Conservation (phyloP, 35 echinoderm and acorn worm genomes). For the Stichopus chloronotus region DNA sequence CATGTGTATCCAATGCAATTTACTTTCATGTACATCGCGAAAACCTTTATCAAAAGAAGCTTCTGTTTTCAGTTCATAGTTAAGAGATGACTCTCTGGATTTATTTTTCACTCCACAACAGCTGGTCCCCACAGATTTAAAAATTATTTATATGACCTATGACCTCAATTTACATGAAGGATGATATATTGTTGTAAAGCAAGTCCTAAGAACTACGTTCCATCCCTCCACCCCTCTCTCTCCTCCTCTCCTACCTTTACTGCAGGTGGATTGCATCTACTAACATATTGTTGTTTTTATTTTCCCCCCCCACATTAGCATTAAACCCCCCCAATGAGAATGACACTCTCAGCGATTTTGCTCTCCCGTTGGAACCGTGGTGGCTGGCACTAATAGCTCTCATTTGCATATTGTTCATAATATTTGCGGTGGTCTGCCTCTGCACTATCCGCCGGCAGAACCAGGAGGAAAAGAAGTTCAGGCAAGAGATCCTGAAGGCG, state of each 20-base stretch:
- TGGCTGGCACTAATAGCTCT: conserved; percentile 62
- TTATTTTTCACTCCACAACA: too few species aligned
- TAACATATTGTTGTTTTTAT: neutral
- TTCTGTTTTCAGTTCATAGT: too few species aligned
- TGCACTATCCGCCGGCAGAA: conserved; percentile 55
- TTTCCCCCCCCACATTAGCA: neutral
- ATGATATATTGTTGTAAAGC: too few species aligned
- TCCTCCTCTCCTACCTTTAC: neutral
- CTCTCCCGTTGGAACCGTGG: conserved; percentile 53
- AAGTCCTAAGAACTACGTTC: too few species aligned
- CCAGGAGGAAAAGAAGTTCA: conserved; percentile 48
- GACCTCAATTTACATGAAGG: too few species aligned
- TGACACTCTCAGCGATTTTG: neutral
- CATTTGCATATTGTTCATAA: conserved; percentile 50
- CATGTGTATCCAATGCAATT: too few species aligned
- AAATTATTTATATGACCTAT: too few species aligned
- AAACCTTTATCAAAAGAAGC: too few species aligned
- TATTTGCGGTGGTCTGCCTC: conserved; percentile 56
- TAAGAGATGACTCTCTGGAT: too few species aligned
- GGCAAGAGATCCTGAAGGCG: conserved; percentile 25
- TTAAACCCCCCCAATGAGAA: conserved; percentile 14
- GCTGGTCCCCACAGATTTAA: too few species aligned
- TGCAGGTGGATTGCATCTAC: neutral
- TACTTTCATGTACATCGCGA: too few species aligned
- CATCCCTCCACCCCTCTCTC: neutral